Evolutionary conservation across 2,888 invertebrate species (phyloP), one percentile per base, ranked within the genome.

Genomic region (Portevinia maculata): DNA sequence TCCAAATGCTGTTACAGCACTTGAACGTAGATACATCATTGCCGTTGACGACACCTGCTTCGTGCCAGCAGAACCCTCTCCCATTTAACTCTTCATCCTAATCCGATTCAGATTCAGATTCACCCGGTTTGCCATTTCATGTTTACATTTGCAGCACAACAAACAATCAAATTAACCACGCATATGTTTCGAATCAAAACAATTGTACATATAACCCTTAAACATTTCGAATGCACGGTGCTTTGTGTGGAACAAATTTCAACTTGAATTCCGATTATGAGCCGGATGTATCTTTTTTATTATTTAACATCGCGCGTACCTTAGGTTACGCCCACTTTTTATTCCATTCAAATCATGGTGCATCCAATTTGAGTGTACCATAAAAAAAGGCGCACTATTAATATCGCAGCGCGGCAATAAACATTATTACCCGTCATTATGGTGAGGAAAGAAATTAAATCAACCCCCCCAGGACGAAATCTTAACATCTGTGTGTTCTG

Each of bases 131-230:
- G 4, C 7, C 48, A 48, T 37, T 28, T 28, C 30, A n/a, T 71
- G 50, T 44, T 53, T 62, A 70, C 70, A 50, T 52, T 41, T 53
- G 1, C 28, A 21, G n/a, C 13, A 15, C n/a, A 9, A 19, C 48
- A 67, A 53, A 37, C 57, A 2, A 24, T 3, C 24, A 37, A 71
- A 71, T 71, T 60, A 71, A 60, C 19, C 60, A 60, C 60, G 41
- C 73, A 74, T 74, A 74, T 64, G 73, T 37, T 57, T 57, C 50
- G 30, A 30, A 64, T 74, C 73, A 74, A 64, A 74, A 64, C 55
- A 55, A 37, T 60, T 62, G 52, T 52, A n/a, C n/a, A n/a, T n/a
- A 48, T 60, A 71, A 71, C 71, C 71, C 71, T 71, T 71, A 32
- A 60, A 48, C 21, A 46, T 32, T 32, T 60, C 17, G 44, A 44